A percentile compares a stretch with the other conserved stretches of the same genome.
Conservation (phyloP, 1,140 invertebrate genomes). For the Panagrolaimus sp. region DNA sequence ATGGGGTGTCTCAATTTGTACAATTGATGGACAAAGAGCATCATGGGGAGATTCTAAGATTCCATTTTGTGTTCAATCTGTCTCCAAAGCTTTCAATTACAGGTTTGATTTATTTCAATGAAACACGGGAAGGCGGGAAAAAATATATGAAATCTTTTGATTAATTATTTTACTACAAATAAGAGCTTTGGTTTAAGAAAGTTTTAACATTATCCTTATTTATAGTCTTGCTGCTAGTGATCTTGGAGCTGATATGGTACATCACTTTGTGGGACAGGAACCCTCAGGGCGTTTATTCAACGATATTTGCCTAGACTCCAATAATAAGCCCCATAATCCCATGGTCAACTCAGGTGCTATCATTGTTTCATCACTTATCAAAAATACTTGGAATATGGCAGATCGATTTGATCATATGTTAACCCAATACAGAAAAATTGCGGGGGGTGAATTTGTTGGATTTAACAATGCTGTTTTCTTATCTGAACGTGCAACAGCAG, state of each 20-base stretch:
- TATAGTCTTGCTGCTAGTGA: constrained; percentile 35
- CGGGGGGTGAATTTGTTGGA: constrained; percentile 82
- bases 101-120: constrained; percentile 71
- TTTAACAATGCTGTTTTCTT: constrained; percentile 82
- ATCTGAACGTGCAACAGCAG: constrained; percentile 62
- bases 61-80: constrained; percentile 56
- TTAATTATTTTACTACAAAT: too few species aligned
- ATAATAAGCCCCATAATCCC: constrained; percentile 77
- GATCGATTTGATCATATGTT: constrained; percentile 63
- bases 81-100: constrained; percentile 78
- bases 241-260: constrained; percentile 43
- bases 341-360: constrained; percentile 98
- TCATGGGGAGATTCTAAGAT: constrained; percentile 51
- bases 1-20: constrained; percentile 63
- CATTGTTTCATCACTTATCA: constrained; percentile 65
- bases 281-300: constrained; percentile 93
- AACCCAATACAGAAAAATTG: constrained; percentile 66
- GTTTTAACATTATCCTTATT: too few species aligned
- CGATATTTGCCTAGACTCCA: constrained; percentile 79
- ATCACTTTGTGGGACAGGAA: constrained; percentile 84
- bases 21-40: constrained; percentile 62
- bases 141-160: too few species aligned
- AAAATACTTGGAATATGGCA: constrained; percentile 41
- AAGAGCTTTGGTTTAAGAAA: too few species aligned
- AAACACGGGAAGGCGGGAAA: too few species aligned